These are phyloP conservation scores for Capra hircus DNA, from an alignment of 2,113 vertebrate genomes.

Conservation along the genomic window DNA sequence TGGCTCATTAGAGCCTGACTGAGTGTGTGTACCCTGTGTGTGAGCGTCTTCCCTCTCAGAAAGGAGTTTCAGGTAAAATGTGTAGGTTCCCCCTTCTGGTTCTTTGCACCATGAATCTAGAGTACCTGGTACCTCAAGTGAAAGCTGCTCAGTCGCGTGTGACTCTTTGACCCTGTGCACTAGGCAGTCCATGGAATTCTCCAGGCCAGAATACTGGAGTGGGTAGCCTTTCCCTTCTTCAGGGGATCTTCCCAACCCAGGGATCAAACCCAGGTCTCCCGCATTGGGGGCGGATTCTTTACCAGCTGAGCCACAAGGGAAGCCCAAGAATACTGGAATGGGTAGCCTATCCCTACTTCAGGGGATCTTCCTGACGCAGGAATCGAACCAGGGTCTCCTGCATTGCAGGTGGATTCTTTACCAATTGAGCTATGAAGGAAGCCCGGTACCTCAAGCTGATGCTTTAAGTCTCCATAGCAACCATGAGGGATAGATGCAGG, in stretches of 20 bases:
- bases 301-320: not conserved
- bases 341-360: not conserved
- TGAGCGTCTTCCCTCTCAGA: not conserved
- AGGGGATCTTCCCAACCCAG: not conserved
- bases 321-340: not conserved
- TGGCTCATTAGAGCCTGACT: not conserved
- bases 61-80: not conserved
- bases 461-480: not conserved
- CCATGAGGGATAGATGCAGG: not conserved
- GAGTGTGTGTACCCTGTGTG: not conserved
- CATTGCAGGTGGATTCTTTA: not conserved
- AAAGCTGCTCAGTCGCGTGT: not conserved
- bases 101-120: not conserved
- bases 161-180: not conserved
- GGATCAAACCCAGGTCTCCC: rapidly evolving
- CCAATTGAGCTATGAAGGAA: not conserved
- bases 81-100: not conserved
- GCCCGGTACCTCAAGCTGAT: not conserved
- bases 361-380: not conserved
- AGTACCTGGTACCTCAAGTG: not conserved
- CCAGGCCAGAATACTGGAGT: not conserved
- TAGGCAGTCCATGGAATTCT: not conserved
- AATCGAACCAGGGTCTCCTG: not conserved
- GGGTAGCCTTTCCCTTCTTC: not conserved
- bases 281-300: rapidly evolving